These are phyloP conservation scores for Drosophila nikananu DNA, from an alignment of 1,140 invertebrate species.

Conservation along the genomic window DNA sequence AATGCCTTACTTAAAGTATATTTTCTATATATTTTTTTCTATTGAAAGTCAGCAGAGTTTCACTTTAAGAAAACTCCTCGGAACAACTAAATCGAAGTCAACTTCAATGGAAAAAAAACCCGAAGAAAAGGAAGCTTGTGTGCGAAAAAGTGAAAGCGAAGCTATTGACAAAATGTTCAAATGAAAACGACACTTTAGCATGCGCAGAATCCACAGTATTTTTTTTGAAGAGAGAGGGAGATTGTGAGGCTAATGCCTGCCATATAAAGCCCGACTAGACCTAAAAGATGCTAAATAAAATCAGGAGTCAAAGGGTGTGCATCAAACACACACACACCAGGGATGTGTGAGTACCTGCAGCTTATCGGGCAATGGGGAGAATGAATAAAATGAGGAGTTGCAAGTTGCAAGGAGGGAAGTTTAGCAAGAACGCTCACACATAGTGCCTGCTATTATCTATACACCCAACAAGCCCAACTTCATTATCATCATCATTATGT, in stretches of 20 bases:
- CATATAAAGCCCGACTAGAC: constrained; percentile 8
- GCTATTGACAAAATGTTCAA: constrained; percentile 45
- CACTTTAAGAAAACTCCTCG: constrained; percentile 13
- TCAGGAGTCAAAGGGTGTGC: constrained; percentile 11
- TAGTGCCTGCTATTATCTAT: constrained; percentile 15
- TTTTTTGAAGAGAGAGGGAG: not conserved
- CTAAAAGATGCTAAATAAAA: constrained; percentile 31
- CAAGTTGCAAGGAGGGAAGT: not conserved
- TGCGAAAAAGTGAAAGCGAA: constrained; percentile 64
- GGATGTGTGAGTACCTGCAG: not conserved
- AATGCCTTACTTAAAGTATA: not conserved
- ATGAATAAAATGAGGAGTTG: constrained; percentile 18
- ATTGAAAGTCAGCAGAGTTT: not conserved
- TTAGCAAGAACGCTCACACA: constrained; percentile 13
- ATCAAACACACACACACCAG: constrained; percentile 7
- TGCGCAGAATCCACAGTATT: constrained; percentile 27
- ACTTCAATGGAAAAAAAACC: constrained; percentile 16
- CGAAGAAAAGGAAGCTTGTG: constrained; percentile 7
- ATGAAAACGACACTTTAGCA: constrained; percentile 57
- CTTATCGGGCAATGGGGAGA: constrained; percentile 15
- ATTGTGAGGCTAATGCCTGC: constrained; percentile 25
- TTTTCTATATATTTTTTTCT: not conserved
- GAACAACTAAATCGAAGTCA: constrained; percentile 31
- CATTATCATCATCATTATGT: constrained; percentile 5
- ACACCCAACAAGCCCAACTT: not conserved